These are phyloP conservation scores for Epizoanthus ramosus DNA, from an alignment of 92 coral and sea anemone species.

Conservation along the genomic window DNA sequence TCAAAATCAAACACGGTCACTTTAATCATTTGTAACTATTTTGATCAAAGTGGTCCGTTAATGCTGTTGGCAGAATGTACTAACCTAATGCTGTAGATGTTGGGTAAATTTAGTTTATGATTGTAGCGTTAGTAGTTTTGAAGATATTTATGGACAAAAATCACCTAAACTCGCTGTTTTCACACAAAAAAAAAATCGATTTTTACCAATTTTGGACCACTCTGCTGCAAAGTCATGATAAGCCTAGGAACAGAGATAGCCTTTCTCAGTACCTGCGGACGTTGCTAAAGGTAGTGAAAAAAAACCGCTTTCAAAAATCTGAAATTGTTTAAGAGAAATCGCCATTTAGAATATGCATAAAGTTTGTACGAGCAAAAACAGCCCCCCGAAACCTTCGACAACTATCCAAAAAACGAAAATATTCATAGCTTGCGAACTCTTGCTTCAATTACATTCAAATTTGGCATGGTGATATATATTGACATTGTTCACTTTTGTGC, in stretches of 20 bases:
- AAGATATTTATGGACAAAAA: neutral
- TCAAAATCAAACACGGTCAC: neutral
- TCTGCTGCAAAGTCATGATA: neutral
- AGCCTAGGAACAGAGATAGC: neutral
- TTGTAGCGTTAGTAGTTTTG: neutral
- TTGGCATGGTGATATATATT: neutral
- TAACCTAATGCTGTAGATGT: neutral
- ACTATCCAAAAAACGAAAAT: neutral
- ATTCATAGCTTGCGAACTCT: neutral
- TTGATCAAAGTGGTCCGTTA: neutral
- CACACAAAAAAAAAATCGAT: neutral
- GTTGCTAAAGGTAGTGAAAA: neutral
- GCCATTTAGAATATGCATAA: neutral
- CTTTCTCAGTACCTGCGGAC: neutral
- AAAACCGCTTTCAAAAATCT: slow-evolving; percentile 4
- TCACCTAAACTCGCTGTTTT: neutral
- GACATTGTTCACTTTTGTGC: neutral
- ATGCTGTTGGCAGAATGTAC: neutral
- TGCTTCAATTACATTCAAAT: neutral
- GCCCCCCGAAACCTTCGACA: neutral
- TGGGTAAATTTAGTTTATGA: neutral
- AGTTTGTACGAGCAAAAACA: neutral
- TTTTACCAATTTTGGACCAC: neutral
- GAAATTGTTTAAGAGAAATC: neutral
- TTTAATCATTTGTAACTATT: neutral